Conservation (phyloP, 2,113 vertebrate species). For the Anolis sagrei region DNA sequence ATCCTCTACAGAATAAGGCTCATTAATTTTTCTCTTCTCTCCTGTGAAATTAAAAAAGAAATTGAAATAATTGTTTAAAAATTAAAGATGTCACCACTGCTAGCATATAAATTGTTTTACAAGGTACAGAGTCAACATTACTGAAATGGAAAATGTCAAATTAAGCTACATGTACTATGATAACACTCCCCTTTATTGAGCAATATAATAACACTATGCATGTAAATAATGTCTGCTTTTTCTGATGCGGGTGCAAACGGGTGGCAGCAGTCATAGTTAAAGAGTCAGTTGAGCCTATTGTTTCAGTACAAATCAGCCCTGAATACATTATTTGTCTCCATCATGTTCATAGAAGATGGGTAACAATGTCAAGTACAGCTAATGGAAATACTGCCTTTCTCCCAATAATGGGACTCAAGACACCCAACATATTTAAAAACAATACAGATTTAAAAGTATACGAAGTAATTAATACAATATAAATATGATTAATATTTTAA, state of each 20-base stretch:
- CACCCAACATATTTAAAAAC: too few relatives aligned
- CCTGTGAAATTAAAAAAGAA: slow-evolving; percentile 70
- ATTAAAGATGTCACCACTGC: not conserved
- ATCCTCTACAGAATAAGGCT: slow-evolving; percentile 87
- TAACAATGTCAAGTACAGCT: not conserved
- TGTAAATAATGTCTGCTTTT: not conserved
- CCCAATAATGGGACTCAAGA: too few relatives aligned
- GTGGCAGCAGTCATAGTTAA: not conserved
- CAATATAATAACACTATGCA: too few relatives aligned
- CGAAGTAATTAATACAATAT: too few relatives aligned
- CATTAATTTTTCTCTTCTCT: slow-evolving; percentile 92
- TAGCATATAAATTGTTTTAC: not conserved
- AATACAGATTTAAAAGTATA: too few relatives aligned
- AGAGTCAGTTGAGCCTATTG: not conserved
- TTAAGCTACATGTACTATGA: not conserved
- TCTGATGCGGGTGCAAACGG: not conserved
- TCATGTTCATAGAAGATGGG: not conserved
- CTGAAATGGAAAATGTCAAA: not conserved
- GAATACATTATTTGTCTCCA: not conserved
- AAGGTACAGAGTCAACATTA: not conserved
- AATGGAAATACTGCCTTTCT: not conserved
- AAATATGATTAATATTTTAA: too few relatives aligned
- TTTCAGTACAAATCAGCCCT: not conserved
- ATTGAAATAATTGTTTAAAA: slow-evolving; percentile 32
- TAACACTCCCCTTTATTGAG: not conserved